Base-by-base conservation (phyloP, 2,888 invertebrate species). In the Pycnomerus fuliginosus region DNA sequence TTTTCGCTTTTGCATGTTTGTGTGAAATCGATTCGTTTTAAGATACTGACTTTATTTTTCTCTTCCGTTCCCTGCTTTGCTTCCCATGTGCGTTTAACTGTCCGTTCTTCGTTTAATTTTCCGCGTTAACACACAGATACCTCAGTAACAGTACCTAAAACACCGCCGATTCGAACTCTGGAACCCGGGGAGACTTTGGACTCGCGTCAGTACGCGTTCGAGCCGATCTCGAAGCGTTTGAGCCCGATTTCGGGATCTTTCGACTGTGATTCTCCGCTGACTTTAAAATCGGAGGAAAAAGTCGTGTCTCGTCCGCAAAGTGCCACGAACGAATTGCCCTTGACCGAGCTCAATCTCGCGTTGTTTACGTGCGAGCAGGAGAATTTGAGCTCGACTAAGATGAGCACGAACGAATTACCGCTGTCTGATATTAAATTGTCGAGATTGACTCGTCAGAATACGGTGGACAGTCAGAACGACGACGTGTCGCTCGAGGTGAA, bases 271-370 rank as follows among this genome's bases (percentile, higher is more conserved):
- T 65, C 62, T 3, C 62, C 62, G 3, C 40, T 57, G 12, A 52
- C 40, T 4, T 4, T 25, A 13, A 51, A 35, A 44, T 56, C 49
- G 2, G 44, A 37, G 10, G 51, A 52, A 25, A 44, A 39, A 11
- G 8, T 23, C 2, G 37, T 37, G 31, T 52, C 55, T 17, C 71
- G 74, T 53, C 55, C 62, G 17, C 78, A 79, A 65, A 82, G 81
- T 36, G 78, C 83, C n/a, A 83, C 82, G 50, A 84, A 83, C 73
- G 83, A 84, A 71, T 71, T 84, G 60, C 83, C 83, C 42, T 69
- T 83, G 58, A 83, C 83, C 44, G 79, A 70, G 55, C 52, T 70
- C 16, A 72, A 72, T 58, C 53, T 72, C 35, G 69, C 68, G 7
- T 43, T 70, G 22, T 70, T 71, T 45, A 70, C 70, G 1, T 67